phyloP scores from a whole-genome alignment of 2,888 invertebrate genomes.

The Apamea crenata region DNA sequence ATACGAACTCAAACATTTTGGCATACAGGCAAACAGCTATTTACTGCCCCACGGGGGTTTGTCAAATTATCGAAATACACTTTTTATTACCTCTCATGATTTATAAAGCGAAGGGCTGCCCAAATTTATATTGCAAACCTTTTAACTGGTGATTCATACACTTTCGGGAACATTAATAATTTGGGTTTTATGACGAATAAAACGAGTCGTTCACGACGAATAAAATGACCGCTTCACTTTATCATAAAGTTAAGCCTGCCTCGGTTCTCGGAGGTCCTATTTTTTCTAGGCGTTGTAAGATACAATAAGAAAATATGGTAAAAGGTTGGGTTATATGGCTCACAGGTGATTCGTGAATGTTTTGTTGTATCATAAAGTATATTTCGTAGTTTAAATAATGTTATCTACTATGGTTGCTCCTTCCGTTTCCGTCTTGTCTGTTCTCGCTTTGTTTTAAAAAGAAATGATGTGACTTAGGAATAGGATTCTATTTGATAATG shows the following conservation, averaged over 20 bases:
- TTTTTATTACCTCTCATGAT: constrained; percentile 63
- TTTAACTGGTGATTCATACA: constrained; percentile 65
- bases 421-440: background rate
- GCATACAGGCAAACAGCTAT: constrained; percentile 35
- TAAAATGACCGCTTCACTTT: constrained; percentile 52
- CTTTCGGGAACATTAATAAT: constrained; percentile 62
- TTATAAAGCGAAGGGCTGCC: constrained; percentile 53
- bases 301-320: constrained; percentile 64
- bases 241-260: constrained; percentile 41
- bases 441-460: background rate
- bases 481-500: too few species aligned
- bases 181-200: constrained; percentile 59
- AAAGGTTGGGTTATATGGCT: constrained; percentile 53
- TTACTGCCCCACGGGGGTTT: constrained; percentile 61
- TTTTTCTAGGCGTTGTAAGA: constrained; percentile 47
- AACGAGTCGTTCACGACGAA: constrained; percentile 54
- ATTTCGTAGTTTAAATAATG: constrained; percentile 33
- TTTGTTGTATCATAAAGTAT: constrained; percentile 38
- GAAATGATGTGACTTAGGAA: background rate
- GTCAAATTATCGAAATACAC: constrained; percentile 62
- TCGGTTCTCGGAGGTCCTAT: constrained; percentile 49
- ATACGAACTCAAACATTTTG: constrained; percentile 42
- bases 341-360: constrained; percentile 58
- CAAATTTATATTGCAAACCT: constrained; percentile 61
- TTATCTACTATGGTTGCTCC: constrained; percentile 36